These are phyloP conservation scores for Caenorhabditis sp. DNA, from an alignment of 2,888 invertebrate genomes.

Conservation along the genomic window DNA sequence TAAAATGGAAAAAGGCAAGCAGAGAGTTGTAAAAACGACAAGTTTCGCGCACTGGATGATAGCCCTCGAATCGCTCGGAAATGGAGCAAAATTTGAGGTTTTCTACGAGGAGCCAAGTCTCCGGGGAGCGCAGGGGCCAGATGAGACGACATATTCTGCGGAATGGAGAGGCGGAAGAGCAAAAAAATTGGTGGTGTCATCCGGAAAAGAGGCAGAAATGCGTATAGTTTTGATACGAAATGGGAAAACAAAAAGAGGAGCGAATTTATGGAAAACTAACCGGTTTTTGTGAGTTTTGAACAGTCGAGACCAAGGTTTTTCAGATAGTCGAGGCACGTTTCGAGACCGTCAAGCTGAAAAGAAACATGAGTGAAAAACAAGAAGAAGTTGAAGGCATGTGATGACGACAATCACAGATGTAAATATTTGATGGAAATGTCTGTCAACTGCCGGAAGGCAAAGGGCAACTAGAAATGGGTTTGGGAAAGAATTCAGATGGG, in stretches of 20 bases:
- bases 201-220: constrained; percentile 12
- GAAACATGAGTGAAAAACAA: not conserved
- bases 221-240: constrained; percentile 51
- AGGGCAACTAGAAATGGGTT: constrained; percentile 42
- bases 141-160: constrained; percentile 26
- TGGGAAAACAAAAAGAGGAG: constrained; percentile 2
- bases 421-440: constrained; percentile 46
- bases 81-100: constrained; percentile 56
- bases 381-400: constrained; percentile 3
- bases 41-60: constrained; percentile 31
- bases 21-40: constrained; percentile 16
- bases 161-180: constrained; percentile 2
- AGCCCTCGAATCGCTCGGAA: constrained; percentile 42
- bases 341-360: constrained; percentile 63
- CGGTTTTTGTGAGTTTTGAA: constrained; percentile 65
- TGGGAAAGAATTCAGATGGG: constrained; percentile 3
- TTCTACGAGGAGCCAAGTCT: constrained; percentile 12
- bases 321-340: constrained; percentile 67
- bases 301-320: constrained; percentile 70
- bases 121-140: constrained; percentile 16
- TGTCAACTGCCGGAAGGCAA: constrained; percentile 15
- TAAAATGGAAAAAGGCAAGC: constrained; percentile 6
- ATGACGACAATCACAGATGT: constrained; percentile 23
- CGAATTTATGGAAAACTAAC: constrained; percentile 58
- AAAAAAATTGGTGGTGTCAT: constrained; percentile 51